A percentile compares a stretch with the other conserved stretches of the same genome.
These are phyloP conservation scores for Setipinna tenuifilis DNA, from an alignment of 2,797 vertebrate species.

Conservation along the genomic window DNA sequence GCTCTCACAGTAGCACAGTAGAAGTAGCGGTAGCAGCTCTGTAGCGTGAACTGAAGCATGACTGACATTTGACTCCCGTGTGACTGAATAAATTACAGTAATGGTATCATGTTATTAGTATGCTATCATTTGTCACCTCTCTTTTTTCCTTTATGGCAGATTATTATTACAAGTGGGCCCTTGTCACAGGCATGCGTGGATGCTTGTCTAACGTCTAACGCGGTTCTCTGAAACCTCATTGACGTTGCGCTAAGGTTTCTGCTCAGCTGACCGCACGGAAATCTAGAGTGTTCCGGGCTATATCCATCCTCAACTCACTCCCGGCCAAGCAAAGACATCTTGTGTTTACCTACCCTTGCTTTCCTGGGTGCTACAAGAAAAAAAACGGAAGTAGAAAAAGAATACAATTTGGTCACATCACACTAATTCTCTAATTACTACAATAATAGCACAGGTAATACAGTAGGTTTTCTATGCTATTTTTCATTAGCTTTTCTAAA, in stretches of 20 bases:
- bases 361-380: constrained; percentile 28
- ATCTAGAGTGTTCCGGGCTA: neutral
- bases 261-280: constrained; percentile 15
- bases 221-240: neutral
- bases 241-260: neutral
- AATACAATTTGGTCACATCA: neutral
- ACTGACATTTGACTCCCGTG: constrained; percentile 19
- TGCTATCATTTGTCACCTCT: constrained; percentile 10
- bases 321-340: constrained; percentile 2
- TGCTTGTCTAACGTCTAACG: neutral
- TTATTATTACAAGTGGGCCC: neutral
- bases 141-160: neutral
- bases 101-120: constrained; percentile 12
- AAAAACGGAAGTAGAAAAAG: neutral
- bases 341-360: neutral
- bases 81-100: neutral
- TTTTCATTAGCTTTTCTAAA: neutral
- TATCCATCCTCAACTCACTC: constrained; percentile 56
- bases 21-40: no score
- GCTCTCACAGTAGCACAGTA: neutral
- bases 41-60: neutral
- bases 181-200: neutral
- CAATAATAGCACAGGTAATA: neutral
- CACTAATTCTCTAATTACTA: neutral
- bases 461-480: no score